phyloP scores from a whole-genome alignment of 1,140 invertebrate species.

The Aphelinus certus region DNA sequence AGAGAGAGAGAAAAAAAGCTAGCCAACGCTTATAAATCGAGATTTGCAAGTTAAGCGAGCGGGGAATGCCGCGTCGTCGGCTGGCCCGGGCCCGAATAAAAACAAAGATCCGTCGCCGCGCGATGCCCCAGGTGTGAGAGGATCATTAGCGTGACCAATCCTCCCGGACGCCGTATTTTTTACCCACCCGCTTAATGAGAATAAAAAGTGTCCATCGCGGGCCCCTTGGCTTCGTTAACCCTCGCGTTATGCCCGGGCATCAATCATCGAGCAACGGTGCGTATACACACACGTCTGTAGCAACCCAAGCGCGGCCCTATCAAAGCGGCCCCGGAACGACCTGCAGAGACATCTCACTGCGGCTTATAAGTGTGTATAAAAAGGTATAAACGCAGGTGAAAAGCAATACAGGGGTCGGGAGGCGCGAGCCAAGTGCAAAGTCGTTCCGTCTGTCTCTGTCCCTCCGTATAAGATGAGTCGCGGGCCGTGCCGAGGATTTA shows the following conservation, averaged over 20 bases:
- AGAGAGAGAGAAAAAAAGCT: no score
- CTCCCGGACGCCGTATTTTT: not conserved
- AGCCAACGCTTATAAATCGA: no score
- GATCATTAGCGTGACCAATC: constrained; percentile 5
- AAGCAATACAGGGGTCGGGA: not conserved
- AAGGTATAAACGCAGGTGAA: not conserved
- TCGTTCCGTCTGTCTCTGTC: not conserved
- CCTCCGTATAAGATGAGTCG: not conserved
- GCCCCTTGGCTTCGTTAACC: constrained; percentile 4
- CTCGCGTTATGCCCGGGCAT: constrained; percentile 5
- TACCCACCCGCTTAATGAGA: not conserved
- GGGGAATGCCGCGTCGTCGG: no score
- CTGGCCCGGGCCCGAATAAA: no score
- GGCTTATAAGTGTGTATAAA: no score
- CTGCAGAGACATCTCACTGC: not conserved
- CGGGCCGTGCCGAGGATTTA: constrained; percentile 1
- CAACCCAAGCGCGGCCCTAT: constrained; percentile 9
- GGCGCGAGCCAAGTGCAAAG: constrained; percentile 13
- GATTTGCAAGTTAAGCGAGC: no score
- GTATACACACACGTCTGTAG: not conserved
- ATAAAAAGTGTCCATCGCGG: no score
- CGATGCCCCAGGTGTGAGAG: not conserved
- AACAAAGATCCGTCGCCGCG: no score
- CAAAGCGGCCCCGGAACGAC: not conserved
- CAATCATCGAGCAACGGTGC: constrained; percentile 13